A percentile compares a stretch with the other conserved stretches of the same genome.
phyloP scores from a whole-genome alignment of 2,888 invertebrate species.

The Euplagia quadripunctaria region DNA sequence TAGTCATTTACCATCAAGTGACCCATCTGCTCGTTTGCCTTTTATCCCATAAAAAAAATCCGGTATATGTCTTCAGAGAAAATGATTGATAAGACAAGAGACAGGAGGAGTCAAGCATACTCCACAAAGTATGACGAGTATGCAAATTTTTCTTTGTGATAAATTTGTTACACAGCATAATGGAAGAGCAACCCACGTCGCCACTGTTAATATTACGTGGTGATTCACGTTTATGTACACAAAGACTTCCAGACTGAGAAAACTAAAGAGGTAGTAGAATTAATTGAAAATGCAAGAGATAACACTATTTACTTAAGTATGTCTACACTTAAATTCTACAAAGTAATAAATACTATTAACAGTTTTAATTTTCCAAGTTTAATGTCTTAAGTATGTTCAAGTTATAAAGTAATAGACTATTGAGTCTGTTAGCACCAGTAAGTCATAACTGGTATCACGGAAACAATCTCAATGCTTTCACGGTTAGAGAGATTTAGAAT shows the following conservation, averaged over 20 bases:
- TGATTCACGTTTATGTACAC: background rate
- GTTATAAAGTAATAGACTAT: too few species aligned
- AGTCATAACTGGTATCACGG: background rate
- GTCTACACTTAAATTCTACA: background rate
- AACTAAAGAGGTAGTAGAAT: background rate
- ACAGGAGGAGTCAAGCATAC: background rate
- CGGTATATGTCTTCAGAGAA: background rate
- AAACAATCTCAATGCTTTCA: background rate
- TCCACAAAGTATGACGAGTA: background rate
- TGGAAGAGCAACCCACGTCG: background rate
- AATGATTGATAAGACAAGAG: background rate
- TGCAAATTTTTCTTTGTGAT: background rate
- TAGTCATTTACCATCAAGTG: too few species aligned
- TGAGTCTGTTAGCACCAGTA: too few species aligned
- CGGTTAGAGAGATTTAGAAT: background rate
- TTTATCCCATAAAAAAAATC: too few species aligned
- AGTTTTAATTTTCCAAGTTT: background rate
- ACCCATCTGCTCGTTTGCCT: too few species aligned
- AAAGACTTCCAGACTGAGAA: conserved; percentile 1
- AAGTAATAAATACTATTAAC: background rate
- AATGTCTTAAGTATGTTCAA: background rate
- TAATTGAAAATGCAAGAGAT: background rate
- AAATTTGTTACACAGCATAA: background rate
- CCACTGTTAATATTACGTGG: background rate
- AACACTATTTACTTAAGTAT: background rate